Base-by-base conservation (phyloP, 2,797 vertebrate genomes). In the Typhlichthys subterraneus region DNA sequence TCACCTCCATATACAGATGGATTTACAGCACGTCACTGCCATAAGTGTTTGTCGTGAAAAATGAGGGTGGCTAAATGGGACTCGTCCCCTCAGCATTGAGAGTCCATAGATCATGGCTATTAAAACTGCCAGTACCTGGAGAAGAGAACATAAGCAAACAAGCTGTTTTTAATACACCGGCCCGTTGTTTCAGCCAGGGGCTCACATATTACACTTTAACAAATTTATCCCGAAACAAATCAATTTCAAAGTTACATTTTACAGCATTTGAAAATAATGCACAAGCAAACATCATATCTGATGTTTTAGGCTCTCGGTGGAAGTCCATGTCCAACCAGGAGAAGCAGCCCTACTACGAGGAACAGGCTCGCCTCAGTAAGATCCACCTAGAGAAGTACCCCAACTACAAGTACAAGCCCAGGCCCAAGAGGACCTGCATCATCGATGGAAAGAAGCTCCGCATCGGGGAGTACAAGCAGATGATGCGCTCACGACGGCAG, bases 341-440 rank as follows among this genome's bases (percentile, higher is more conserved):
- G 89, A 99, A 99, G 84, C 97, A 99, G 91, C 97, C 97, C 48
- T 99, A 95, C 75, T 99, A 99, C 0, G 98, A 99, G 86, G 97
- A 99, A 82, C 98, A 99, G 92, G 98, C 98, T 52, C 96, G 97
- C 33, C 93, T 99, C 84, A 99, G 97, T 87, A 99, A 99, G 88
- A 97, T 97, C 69, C 98, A 99, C 86, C 90, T 99, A 92, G 98
- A 99, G 91, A 99, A 99, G 89, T 99, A 99, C 73, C 98, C 98
- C 29, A 99, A 99, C 93, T 99, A 99, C 92, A 99, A 99, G 90
- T 99, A 99, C 92, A 99, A 99, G 88, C 98, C 98, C 7, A 93
- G 98, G 85, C 98, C 97, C 69, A 99, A 99, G 84, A 97, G 98
- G 82, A 99, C 98, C 87, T 99, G 98, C 91, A 99, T 99, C 56